phyloP scores from a whole-genome alignment of 2,888 invertebrate genomes.

The Craniophora ligustri region DNA sequence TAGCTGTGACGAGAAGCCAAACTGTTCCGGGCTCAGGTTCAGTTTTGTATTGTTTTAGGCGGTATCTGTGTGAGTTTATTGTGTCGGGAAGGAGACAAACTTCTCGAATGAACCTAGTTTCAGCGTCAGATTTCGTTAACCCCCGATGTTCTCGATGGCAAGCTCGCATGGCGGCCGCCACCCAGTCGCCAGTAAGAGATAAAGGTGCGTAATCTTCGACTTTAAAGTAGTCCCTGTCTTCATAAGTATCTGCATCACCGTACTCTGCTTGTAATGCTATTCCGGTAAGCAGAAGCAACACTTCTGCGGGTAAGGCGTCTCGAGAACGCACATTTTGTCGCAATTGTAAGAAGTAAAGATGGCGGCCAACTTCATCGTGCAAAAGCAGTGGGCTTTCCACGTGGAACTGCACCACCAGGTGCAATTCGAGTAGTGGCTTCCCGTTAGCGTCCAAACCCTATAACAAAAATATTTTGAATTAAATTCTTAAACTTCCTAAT shows the following conservation, averaged over 20 bases:
- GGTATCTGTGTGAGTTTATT: constrained; percentile 96
- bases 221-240: constrained; percentile 90
- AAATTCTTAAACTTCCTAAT: constrained; percentile 13
- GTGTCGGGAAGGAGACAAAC: constrained; percentile 95
- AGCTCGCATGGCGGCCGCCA: constrained; percentile 90
- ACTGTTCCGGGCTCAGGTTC: constrained; percentile 94
- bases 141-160: constrained; percentile 95
- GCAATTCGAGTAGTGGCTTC: constrained; percentile 95
- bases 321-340: constrained; percentile 94
- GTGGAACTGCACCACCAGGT: constrained; percentile 97
- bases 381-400: constrained; percentile 96
- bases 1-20: constrained; percentile 96
- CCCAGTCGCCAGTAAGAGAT: constrained; percentile 89
- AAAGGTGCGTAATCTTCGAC: constrained; percentile 95
- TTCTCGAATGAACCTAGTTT: constrained; percentile 96
- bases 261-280: constrained; percentile 97
- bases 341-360: constrained; percentile 98
- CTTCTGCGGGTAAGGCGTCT: constrained; percentile 89
- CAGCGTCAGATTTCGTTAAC: constrained; percentile 93
- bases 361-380: constrained; percentile 96
- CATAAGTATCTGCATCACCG: constrained; percentile 91
- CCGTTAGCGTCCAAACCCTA: constrained; percentile 97
- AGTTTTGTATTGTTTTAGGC: constrained; percentile 93
- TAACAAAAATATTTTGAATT: constrained; percentile 31
- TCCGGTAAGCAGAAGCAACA: constrained; percentile 94